These are phyloP conservation scores for Resseliella maxima DNA, from an alignment of 2,888 invertebrate genomes.

Conservation along the genomic window DNA sequence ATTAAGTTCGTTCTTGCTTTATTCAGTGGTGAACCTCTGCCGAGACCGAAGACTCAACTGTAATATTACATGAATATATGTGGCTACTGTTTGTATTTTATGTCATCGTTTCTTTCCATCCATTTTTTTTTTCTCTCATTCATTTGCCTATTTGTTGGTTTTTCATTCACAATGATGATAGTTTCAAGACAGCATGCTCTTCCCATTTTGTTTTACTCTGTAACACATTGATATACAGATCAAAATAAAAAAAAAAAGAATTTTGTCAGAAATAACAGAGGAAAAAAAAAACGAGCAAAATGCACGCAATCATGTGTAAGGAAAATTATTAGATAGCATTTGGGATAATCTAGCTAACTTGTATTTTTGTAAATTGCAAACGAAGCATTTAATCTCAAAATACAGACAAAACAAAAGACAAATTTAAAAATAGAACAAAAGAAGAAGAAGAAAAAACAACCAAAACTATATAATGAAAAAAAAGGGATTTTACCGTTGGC, in stretches of 20 bases:
- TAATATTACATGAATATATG: not conserved
- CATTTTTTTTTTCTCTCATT: not conserved
- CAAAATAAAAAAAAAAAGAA: too few species aligned
- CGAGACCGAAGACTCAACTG: not conserved
- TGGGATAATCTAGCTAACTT: not conserved
- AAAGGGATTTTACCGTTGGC: not conserved
- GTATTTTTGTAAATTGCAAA: not conserved
- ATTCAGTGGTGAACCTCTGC: not conserved
- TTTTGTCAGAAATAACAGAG: not conserved
- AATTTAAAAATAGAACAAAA: not conserved
- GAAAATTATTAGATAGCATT: not conserved
- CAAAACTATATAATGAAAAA: not conserved
- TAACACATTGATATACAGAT: not conserved
- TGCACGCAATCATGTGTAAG: not conserved
- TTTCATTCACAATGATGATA: not conserved
- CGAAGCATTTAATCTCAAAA: conserved; percentile 8
- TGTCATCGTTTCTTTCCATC: not conserved
- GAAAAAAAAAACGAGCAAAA: not conserved
- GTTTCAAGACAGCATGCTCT: not conserved
- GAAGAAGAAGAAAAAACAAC: not conserved
- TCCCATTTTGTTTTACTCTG: not conserved
- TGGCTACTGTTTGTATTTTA: not conserved
- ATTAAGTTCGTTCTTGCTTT: not conserved
- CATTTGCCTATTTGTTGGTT: not conserved
- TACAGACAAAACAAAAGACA: not conserved